Evolutionary conservation across 2,113 vertebrate species (phyloP), one percentile per base, ranked within the genome.

Genomic region (Stictonetta naevosa): DNA sequence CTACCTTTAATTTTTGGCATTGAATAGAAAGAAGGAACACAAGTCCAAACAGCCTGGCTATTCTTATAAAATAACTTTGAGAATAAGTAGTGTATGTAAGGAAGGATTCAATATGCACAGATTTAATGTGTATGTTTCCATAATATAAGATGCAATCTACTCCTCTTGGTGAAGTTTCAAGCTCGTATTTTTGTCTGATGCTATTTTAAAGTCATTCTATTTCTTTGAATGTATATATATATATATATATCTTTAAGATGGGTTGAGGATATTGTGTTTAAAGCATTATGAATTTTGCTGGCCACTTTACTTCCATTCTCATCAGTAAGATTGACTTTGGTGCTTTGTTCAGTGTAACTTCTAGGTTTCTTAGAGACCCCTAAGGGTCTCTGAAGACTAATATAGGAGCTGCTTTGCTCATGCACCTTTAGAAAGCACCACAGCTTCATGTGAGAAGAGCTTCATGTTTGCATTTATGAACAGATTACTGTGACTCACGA

Each of bases 121-220:
- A 86, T 88, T 90, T 38, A 60, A 68, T 87, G 92, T 93, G 94
- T 90, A 90, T 56, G 50, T 79, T 29, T 77, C 82, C 33, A 59
- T 48, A 69, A 76, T 89, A 88, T 92, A 91, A 90, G 90, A 60
- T 92, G 31, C 42, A 76, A 64, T 92, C 76, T 75, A 90, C 48
- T 17, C 87, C 83, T 50, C 48, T 50, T 31, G 66, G 11, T 92
- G 92, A 94, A 82, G 29, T 94, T 95, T 15, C 20, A 23, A 17
- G 15, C 33, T 91, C 91, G 88, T 86, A 87, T 85, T 50, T n/a
- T 93, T 59, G 46, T 90, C 62, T 82, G 69, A 88, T 26, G 75
- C 26, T 50, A 50, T 36, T 95, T 95, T 50, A 75, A 60, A 83
- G 59, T 76, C 36, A 68, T 21, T 75, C 11, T 75, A 89, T 73